These are phyloP conservation scores for Dicyrtoma fusca DNA, from an alignment of 2,888 invertebrate genomes.

Conservation along the genomic window DNA sequence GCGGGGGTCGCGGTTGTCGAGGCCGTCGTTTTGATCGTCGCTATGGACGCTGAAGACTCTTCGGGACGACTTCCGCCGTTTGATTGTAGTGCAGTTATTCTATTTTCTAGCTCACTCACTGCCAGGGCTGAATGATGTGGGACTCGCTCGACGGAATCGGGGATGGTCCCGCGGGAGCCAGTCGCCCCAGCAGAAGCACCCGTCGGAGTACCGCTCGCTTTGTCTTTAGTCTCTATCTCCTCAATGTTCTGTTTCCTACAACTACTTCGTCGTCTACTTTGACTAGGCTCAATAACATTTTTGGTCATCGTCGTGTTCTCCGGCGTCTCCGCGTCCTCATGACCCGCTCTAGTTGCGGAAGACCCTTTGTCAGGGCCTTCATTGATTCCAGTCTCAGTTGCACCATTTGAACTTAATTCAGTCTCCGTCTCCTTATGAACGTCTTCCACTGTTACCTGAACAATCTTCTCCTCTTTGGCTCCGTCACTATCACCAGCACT, in stretches of 20 bases:
- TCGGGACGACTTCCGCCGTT: conserved; percentile 49
- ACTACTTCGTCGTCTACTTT: conserved; percentile 13
- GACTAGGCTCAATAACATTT: conserved; percentile 28
- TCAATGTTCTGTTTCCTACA: conserved; percentile 18
- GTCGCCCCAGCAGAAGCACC: conserved; percentile 18
- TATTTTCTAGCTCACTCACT: conserved; percentile 50
- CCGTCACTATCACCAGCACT: neutral
- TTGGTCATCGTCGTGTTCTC: conserved; percentile 37
- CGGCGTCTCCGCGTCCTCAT: conserved; percentile 23
- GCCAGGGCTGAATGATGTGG: conserved; percentile 51
- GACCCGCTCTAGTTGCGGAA: neutral
- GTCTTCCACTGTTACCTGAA: conserved; percentile 21
- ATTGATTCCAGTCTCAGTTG: conserved; percentile 4
- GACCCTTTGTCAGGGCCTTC: neutral
- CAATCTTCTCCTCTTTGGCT: conserved; percentile 9
- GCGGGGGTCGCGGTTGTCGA: neutral
- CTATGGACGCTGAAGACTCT: conserved; percentile 32
- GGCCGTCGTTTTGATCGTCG: neutral
- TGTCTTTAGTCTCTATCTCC: conserved; percentile 32
- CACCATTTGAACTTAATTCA: conserved; percentile 35
- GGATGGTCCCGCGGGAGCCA: conserved; percentile 12
- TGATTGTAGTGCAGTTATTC: conserved; percentile 52
- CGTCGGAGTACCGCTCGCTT: neutral
- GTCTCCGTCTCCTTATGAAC: conserved; percentile 16
- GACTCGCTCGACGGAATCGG: conserved; percentile 14